These are phyloP conservation scores for Hydrolagus affinis DNA, from an alignment of 2,113 vertebrate genomes.

Conservation along the genomic window DNA sequence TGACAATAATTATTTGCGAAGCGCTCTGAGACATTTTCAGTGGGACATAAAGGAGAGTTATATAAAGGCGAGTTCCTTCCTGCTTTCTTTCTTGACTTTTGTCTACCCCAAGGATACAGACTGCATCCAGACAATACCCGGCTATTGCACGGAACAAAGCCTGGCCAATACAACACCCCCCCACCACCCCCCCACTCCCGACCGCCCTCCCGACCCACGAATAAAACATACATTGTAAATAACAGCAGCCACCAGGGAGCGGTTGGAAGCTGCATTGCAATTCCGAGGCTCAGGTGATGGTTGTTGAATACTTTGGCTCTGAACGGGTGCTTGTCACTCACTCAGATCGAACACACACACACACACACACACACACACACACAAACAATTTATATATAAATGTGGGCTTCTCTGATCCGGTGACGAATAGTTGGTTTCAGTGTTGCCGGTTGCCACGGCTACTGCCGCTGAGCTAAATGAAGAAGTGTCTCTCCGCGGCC, in stretches of 20 bases:
- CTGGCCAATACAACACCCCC: neutral
- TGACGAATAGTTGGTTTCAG: neutral
- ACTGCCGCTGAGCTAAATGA: neutral
- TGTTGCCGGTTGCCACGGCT: neutral
- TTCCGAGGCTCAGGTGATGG: neutral
- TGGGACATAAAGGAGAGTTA: too few relatives aligned
- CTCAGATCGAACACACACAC: neutral
- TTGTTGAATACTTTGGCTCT: neutral
- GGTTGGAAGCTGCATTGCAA: neutral
- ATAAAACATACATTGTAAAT: neutral
- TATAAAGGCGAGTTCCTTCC: too few relatives aligned
- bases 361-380: neutral
- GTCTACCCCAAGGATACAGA: neutral
- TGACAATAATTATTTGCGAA: too few relatives aligned
- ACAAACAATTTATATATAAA: neutral
- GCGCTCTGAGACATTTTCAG: too few relatives aligned
- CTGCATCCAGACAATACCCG: neutral
- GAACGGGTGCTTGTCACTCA: too few relatives aligned
- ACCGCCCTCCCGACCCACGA: neutral
- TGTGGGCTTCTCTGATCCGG: neutral
- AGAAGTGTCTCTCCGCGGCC: too few relatives aligned
- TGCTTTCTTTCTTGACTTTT: constrained; percentile 1
- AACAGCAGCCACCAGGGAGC: neutral
- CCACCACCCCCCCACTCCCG: too few relatives aligned
- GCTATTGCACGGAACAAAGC: neutral